Conservation (phyloP, 2,797 vertebrate species). For the Rhabdophis nuchalis region DNA sequence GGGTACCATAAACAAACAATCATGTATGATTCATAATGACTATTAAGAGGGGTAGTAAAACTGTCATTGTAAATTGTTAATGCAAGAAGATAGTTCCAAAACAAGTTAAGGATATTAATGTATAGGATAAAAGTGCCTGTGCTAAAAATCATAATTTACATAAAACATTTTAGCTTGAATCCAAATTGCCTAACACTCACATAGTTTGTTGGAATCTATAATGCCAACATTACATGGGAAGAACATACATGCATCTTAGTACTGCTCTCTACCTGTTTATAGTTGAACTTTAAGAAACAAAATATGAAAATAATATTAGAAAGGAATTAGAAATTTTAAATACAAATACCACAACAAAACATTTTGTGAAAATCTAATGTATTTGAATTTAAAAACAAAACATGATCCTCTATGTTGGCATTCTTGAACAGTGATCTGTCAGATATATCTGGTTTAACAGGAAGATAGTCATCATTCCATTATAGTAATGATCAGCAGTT, state of each 20-base stretch:
- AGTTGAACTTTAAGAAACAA: not conserved
- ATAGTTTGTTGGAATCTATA: not conserved
- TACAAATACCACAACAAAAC: not conserved
- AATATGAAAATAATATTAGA: not conserved
- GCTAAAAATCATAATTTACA: not conserved
- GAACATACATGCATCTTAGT: not conserved
- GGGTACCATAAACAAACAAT: constrained; percentile 30
- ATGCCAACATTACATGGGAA: not conserved
- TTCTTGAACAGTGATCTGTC: not conserved
- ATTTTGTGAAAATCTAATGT: not conserved
- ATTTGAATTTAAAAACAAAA: not conserved
- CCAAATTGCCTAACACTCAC: not conserved
- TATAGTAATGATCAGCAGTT: not conserved
- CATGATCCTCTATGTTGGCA: not conserved
- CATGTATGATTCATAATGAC: constrained; percentile 30
- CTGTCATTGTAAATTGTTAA: constrained; percentile 1
- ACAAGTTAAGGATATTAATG: not conserved
- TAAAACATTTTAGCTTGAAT: not conserved
- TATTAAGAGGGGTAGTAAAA: constrained; percentile 27
- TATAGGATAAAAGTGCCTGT: not conserved
- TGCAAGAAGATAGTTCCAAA: not conserved
- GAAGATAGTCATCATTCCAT: not conserved
- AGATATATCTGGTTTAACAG: not conserved
- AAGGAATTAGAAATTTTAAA: not conserved
- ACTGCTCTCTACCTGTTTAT: not conserved